Evolutionary conservation across 2,113 vertebrate genomes (phyloP), one percentile per base, ranked within the genome.

Genomic region (Corydoras maculifer): DNA sequence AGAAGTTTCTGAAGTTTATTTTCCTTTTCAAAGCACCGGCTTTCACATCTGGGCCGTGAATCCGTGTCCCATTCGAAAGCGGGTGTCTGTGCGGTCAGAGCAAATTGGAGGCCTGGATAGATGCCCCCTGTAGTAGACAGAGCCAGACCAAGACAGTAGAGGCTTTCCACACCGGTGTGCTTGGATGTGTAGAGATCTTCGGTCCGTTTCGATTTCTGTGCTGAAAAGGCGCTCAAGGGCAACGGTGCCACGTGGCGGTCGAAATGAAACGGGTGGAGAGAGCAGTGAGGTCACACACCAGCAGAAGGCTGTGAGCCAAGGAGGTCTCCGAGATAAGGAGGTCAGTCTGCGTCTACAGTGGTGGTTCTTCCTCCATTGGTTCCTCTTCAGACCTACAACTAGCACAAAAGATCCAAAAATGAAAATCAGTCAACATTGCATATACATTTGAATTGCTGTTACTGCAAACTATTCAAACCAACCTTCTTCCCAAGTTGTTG

Each of bases 331-430:
- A 74, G 57, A 30, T 18, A 69, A 55, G 49, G 51, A 54, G 62
- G 50, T 69, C 55, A 58, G 13, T 81, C 73, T 78, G 72, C 64
- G 76, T 88, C 92, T 97, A 97, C 94, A 98, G 89, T 2, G 92
- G 91, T 71, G 90, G 90, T 73, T 97, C 96, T 80, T 96, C 94
- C 77, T 98, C 95, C 96, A 98, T 98, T 5, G 96, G 96, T 57
- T 98, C 96, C 60, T 97, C 95, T 13, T 95, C 92, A 0, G 91
- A 79, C 75, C 96, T 98, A 86, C 0, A 59, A 29, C 61, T n/a
- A 31, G 50, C 50, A 61, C 54, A 48, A 2, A 58, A 18, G 3
- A 43, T 14, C 8, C 18, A 58, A 25, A 25, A 13, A 12, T 68
- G 18, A 25, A 25, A 1, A 6, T 48, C 66, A 0, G 15, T 9